phyloP scores from a whole-genome alignment of 53 echinoderm and acorn worm species.

The Temnopleurus reevesii region DNA sequence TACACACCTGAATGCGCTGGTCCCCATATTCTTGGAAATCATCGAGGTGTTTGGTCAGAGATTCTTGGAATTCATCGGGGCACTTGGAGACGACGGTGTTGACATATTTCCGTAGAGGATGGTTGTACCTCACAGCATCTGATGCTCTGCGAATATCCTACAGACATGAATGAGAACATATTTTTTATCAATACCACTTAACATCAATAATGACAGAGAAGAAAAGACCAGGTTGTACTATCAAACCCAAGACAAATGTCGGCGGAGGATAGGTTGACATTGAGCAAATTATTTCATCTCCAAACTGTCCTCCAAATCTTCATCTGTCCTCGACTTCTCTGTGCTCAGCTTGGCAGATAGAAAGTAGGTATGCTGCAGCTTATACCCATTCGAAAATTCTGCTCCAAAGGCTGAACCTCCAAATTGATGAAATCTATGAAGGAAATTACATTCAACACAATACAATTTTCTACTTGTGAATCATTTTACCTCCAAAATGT shows the following conservation, averaged over 20 bases:
- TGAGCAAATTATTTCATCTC: conserved; percentile 68
- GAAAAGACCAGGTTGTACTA: too few relatives aligned
- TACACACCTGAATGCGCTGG: conserved; percentile 70
- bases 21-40: conserved; percentile 92
- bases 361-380: conserved; percentile 82
- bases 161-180: neutral
- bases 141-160: conserved; percentile 91
- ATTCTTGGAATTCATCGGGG: conserved; percentile 94
- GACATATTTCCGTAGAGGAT: conserved; percentile 78
- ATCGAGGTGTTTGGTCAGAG: conserved; percentile 90
- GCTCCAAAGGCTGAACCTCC: too few relatives aligned
- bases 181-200: too few relatives aligned
- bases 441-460: too few relatives aligned
- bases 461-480: neutral
- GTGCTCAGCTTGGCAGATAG: conserved; percentile 89
- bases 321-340: conserved; percentile 91
- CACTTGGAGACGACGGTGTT: conserved; percentile 97
- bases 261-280: too few relatives aligned
- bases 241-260: too few relatives aligned
- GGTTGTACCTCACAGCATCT: conserved; percentile 80
- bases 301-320: conserved; percentile 89
- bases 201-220: too few relatives aligned
- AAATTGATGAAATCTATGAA: too few relatives aligned
- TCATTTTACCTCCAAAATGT: conserved; percentile 81
- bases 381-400: too few relatives aligned